Base-by-base conservation (phyloP, 2,888 invertebrate genomes). In the Drosophila lacicola region DNA sequence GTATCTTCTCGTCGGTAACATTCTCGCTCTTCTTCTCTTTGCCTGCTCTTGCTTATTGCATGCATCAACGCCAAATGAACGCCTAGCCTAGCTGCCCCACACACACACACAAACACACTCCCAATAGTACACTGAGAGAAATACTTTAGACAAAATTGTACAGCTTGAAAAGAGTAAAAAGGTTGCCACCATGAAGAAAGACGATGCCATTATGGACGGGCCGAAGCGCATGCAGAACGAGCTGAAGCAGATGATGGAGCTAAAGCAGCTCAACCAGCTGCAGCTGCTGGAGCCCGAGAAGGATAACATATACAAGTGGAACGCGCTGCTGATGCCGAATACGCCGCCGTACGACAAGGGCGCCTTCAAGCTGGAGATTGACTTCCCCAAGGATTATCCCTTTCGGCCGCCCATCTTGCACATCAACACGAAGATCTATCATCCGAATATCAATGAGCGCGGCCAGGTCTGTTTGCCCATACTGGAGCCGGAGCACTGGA, bases 361-460 rank as follows among this genome's bases (percentile, higher is more conserved):
- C 81, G 99, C 99, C 80, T 99, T 99, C 93, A 96, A 97, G 91
- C 98, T 99, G 92, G 97, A 98, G 93, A 98, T 99, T 64, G 97
- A 97, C 92, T 99, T 99, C 92, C 99, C 99, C 47, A 97, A 98
- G 60, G 99, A 99, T 91, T 99, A 99, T 93, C 99, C 99, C 0
- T 99, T 99, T 93, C 99, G 99, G 93, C 99, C 99, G 65, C 99
- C 99, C 70, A 98, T 98, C 93, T 97, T 99, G 91, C 97, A 96
- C 92, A 99, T 99, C 93, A 98, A 98, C 93, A 99, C 99, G 65
- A 99, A 98, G 94, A 99, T 99, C 91, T 99, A 99, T 92, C 99
- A 99, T 93, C 99, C 99, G 42, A 99, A 99, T 92, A 96, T 99
- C 90, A 99, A 99, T 93, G 99, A 99, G 92, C 99, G 98, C 90